A percentile compares a stretch with the other conserved stretches of the same genome.
These are phyloP conservation scores for Hippopotamyrus pictus DNA, from an alignment of 2,797 vertebrate genomes.

Conservation along the genomic window DNA sequence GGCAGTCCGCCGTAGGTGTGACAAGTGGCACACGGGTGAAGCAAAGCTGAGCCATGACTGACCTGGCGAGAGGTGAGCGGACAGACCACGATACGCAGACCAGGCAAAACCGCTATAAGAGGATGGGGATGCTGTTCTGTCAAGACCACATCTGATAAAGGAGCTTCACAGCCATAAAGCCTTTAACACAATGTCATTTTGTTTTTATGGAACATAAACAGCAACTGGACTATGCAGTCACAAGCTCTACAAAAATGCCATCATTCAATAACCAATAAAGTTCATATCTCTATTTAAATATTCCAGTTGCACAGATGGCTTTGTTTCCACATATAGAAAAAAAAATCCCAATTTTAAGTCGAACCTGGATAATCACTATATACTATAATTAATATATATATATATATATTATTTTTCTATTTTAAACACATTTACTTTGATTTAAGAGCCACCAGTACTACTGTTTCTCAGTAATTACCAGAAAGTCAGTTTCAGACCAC, in stretches of 20 bases:
- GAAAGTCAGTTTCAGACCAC: background rate
- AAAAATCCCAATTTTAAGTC: background rate
- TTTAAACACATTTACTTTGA: background rate
- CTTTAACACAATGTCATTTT: background rate
- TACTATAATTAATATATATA: background rate
- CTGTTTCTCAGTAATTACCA: background rate
- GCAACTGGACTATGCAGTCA: background rate
- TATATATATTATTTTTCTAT: background rate
- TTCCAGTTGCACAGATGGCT: background rate
- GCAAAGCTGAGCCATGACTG: constrained; percentile 32
- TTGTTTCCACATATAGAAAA: background rate
- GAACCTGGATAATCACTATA: background rate
- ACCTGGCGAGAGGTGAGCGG: constrained; percentile 9
- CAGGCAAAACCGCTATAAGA: background rate
- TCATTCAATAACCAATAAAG: background rate
- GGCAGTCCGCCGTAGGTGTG: constrained; percentile 29
- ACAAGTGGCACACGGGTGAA: constrained; percentile 30
- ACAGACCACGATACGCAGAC: background rate
- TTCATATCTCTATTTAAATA: background rate
- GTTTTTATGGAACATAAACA: background rate
- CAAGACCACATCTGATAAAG: background rate
- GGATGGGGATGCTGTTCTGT: background rate
- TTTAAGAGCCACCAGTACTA: background rate
- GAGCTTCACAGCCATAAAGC: background rate
- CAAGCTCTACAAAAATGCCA: background rate